These are phyloP conservation scores for Labeo calbasu DNA, from an alignment of 2,797 vertebrate genomes.

Conservation along the genomic window DNA sequence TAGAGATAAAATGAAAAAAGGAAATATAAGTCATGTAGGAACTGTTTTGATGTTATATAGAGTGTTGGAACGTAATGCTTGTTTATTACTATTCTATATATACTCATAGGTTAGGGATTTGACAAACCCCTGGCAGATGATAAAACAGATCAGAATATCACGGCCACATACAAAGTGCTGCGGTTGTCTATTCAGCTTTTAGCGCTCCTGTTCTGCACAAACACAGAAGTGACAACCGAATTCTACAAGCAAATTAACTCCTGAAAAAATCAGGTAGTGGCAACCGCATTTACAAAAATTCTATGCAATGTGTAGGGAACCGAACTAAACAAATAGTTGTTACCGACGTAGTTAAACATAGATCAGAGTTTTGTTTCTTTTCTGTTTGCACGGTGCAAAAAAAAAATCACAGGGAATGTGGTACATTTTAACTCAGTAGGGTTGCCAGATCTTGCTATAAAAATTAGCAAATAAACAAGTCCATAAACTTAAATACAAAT, in stretches of 20 bases:
- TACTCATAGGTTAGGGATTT: neutral
- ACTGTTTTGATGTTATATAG: neutral
- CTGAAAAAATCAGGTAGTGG: neutral
- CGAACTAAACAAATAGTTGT: neutral
- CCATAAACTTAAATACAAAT: neutral
- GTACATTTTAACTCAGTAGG: neutral
- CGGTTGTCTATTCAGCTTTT: neutral
- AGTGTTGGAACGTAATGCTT: neutral
- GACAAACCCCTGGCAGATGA: neutral
- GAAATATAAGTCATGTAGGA: slow-evolving; percentile 16
- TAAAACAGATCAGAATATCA: neutral
- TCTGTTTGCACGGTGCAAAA: too few relatives aligned
- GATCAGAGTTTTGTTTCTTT: neutral
- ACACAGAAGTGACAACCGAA: neutral
- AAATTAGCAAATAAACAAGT: neutral
- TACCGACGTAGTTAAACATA: neutral
- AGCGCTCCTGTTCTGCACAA: neutral
- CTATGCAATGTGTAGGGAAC: neutral
- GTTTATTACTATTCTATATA: neutral
- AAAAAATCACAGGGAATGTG: neutral
- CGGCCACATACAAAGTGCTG: neutral
- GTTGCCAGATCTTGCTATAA: neutral
- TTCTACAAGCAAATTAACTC: neutral
- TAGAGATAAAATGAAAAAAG: slow-evolving; percentile 58
- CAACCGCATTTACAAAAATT: neutral